Conservation (phyloP, 53 echinoderm and acorn worm species). For the Glandiceps talaboti region DNA sequence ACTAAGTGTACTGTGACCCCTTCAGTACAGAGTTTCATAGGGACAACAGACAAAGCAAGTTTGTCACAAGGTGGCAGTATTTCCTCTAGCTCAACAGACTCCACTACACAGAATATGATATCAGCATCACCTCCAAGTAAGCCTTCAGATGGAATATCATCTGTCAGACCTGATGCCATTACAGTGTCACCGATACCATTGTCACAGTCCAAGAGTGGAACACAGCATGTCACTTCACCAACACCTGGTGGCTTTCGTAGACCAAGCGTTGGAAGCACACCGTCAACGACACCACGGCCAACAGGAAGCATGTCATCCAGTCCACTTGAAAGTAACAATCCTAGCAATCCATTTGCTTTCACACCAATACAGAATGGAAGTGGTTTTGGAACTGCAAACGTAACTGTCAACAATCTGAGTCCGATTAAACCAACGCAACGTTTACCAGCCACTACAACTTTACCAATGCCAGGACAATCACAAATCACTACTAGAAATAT, state of each 20-base stretch:
- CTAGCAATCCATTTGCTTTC: conserved; percentile 38
- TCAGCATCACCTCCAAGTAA: background rate
- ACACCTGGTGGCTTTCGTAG: background rate
- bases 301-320: conserved; percentile 42
- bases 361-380: conserved; percentile 44
- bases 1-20: too few relatives aligned
- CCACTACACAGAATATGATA: background rate
- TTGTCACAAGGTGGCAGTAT: background rate
- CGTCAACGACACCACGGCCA: conserved; percentile 10
- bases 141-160: too few relatives aligned
- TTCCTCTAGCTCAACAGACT: background rate
- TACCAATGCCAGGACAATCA: background rate
- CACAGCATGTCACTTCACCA: background rate
- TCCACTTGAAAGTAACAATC: conserved; percentile 7
- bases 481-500: too few relatives aligned
- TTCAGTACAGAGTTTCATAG: too few relatives aligned
- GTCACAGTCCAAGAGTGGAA: background rate
- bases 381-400: background rate
- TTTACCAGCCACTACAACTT: background rate
- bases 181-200: background rate
- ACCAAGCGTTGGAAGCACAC: background rate
- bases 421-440: conserved; percentile 49
- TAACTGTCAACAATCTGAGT: conserved; percentile 24
- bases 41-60: too few relatives aligned
- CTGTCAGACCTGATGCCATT: too few relatives aligned